Conservation (phyloP, 2,113 vertebrate genomes). For the Rhynchomys soricoides region DNA sequence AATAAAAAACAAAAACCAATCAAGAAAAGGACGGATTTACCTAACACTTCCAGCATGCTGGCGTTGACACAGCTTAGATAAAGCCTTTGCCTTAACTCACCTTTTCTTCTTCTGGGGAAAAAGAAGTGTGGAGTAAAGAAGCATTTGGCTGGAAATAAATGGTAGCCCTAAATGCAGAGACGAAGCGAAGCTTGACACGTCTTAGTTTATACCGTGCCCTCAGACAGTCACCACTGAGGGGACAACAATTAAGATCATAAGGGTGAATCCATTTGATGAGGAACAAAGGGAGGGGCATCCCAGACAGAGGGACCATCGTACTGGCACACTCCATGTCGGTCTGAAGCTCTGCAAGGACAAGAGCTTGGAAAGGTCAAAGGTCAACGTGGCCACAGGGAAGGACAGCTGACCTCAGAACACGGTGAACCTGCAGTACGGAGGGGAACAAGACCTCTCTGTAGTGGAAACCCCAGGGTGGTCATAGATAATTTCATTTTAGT, state of each 20-base stretch:
- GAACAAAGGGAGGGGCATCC: neutral
- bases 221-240: neutral
- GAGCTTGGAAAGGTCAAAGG: neutral
- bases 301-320: neutral
- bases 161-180: neutral
- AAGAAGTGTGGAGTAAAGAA: neutral
- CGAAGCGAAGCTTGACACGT: neutral
- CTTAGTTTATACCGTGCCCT: neutral
- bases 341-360: neutral
- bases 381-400: fast-evolving
- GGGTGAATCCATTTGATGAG: neutral
- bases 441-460: neutral
- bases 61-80: neutral
- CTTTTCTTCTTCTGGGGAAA: neutral
- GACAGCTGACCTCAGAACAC: fast-evolving
- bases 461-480: neutral
- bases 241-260: neutral
- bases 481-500: neutral
- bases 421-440: neutral
- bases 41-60: neutral
- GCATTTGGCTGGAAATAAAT: neutral
- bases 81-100: neutral
- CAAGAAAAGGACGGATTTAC: neutral
- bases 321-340: neutral
- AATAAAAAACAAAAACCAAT: neutral